Evolutionary conservation across 1,140 invertebrate genomes (phyloP).

Genomic region (Drosophila subpulchrella): DNA sequence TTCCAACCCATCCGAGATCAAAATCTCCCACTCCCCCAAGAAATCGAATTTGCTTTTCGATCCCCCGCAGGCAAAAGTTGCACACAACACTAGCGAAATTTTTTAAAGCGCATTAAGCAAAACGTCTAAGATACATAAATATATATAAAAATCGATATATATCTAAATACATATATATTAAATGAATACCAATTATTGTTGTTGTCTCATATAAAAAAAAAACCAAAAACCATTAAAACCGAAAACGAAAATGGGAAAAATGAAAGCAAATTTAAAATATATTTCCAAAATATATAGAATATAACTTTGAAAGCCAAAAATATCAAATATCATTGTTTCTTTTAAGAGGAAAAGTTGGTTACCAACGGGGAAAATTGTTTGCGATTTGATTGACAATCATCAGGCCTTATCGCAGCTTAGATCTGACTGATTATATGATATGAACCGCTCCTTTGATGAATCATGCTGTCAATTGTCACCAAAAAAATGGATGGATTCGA

Average conservation of each 20-base stretch:
- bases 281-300: slow-evolving; percentile 70
- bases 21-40: not conserved
- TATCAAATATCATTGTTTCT: slow-evolving; percentile 7
- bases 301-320: slow-evolving; percentile 77
- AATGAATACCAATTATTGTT: slow-evolving; percentile 81
- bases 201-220: slow-evolving; percentile 71
- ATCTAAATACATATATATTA: slow-evolving; percentile 70
- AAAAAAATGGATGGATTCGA: not conserved
- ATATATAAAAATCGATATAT: slow-evolving; percentile 50
- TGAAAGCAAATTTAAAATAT: slow-evolving; percentile 60
- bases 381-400: not conserved
- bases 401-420: not conserved
- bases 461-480: slow-evolving; percentile 2
- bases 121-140: slow-evolving; percentile 57
- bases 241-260: slow-evolving; percentile 38
- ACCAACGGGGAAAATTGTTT: not conserved
- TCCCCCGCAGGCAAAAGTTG: slow-evolving; percentile 46
- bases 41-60: slow-evolving; percentile 11
- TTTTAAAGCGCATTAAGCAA: slow-evolving; percentile 58
- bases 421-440: not conserved
- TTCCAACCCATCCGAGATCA: slow-evolving; percentile 10
- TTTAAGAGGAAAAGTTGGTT: not conserved
- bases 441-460: not conserved
- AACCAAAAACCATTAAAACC: slow-evolving; percentile 19
- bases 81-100: slow-evolving; percentile 79